Conservation (phyloP, 2,888 invertebrate species). For the Synergus japonicus region DNA sequence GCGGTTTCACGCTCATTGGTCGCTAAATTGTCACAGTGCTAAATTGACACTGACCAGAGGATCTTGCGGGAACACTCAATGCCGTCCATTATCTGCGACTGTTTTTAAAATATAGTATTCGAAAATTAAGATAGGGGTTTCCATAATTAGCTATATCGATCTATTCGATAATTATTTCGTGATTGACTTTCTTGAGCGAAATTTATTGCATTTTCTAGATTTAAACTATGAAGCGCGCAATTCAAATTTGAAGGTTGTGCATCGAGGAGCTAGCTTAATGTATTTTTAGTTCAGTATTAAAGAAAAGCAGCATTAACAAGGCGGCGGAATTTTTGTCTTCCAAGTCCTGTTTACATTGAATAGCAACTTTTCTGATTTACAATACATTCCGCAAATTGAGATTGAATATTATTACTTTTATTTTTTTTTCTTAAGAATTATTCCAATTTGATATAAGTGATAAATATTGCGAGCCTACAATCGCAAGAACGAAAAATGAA, state of each 20-base stretch:
- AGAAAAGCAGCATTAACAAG: neutral
- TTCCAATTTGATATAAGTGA: conserved; percentile 1
- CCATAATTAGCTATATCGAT: conserved; percentile 6
- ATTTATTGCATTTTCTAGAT: conserved; percentile 28
- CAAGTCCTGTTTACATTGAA: neutral
- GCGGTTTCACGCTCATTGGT: conserved; percentile 44
- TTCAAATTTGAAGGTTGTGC: conserved; percentile 18
- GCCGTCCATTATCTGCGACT: conserved; percentile 74
- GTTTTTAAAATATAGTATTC: conserved; percentile 48
- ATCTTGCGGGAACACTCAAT: conserved; percentile 76
- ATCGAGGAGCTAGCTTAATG: conserved; percentile 8
- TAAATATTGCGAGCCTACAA: neutral
- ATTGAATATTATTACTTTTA: conserved; percentile 33
- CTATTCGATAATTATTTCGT: neutral
- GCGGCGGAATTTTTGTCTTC: neutral
- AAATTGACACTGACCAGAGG: conserved; percentile 65
- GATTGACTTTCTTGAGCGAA: neutral
- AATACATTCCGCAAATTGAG: conserved; percentile 28
- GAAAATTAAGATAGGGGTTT: too few relatives aligned
- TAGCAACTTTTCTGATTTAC: neutral
- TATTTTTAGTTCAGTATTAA: conserved; percentile 28
- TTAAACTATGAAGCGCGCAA: conserved; percentile 2
- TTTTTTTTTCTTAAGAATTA: conserved; percentile 16
- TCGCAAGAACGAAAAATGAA: conserved; percentile 3
- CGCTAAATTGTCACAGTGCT: conserved; percentile 55